Base-by-base conservation (phyloP, 1,140 invertebrate genomes). In the Euwallacea fornicatus region DNA sequence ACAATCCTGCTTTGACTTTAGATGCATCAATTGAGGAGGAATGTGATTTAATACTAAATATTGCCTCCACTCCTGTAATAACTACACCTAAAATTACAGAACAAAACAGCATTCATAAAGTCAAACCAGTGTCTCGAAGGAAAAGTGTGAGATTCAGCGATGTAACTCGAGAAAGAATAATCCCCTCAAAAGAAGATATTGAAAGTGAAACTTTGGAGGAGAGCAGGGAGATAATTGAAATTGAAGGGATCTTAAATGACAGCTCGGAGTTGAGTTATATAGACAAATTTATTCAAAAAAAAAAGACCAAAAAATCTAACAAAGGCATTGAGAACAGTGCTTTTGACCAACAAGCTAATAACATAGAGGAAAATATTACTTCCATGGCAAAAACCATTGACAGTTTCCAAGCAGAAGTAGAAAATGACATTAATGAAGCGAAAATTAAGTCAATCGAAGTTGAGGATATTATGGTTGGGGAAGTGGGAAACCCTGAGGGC, bases 361-460 rank as follows among this genome's bases (percentile, higher is more conserved):
- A 47, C 33, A 60, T 79, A 7, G 74, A 79, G 44, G 74, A 76
- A 71, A 77, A 76, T 55, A 65, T 80, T 7, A 66, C 74, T 53
- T 61, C 68, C 11, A 75, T 80, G 9, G 66, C 74, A 7, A 74
- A 76, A 58, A 74, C 65, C 41, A 67, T 80, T 10, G 78, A 80
- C 11, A 68, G 41, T 16, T 80, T 71, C 55, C 74, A 80, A 63
- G 79, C 79, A 2, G 75, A 79, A 71, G 74, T 80, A 6, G 79
- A 80, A 63, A 80, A 80, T 62, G 76, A 78, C 42, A 78, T 80
- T n/a, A 80, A 80, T 43, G 78, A 80, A 61, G 73, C 73, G 0
- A 80, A 80, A 76, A 44, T 72, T 10, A 69, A 68, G 59, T 46
- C 53, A 42, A 16, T 71, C 8, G 59, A 74, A 61, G 10, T 69